Evolutionary conservation across 2,888 invertebrate genomes (phyloP), one percentile per base, ranked within the genome.

Genomic region (Eubasilissa splendida): DNA sequence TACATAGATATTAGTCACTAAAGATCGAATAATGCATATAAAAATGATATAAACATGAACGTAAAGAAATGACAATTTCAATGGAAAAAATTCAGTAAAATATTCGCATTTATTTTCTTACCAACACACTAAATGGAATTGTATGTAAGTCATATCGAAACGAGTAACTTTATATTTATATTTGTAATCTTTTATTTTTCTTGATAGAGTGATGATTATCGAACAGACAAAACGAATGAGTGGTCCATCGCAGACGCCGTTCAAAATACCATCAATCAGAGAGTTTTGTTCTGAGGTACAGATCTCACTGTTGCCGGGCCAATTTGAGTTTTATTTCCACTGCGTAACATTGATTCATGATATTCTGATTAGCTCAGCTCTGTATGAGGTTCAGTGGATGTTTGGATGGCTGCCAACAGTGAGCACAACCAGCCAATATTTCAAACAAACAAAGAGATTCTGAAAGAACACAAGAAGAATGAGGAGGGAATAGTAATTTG

Each of bases 401-500:
- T 10, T 33, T 63, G 63, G 63, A 63, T 1, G 33, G 33, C 33
- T 33, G 63, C 63, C 63, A 63, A 63, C 31, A 22, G 10, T 7
- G 42, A 33, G 31, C 42, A 33, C 31, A 31, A 63, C 3, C 63
- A 63, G 63, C 33, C 63, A 63, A 63, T 63, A 63, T 63, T 63
- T 63, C 33, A 42, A 42, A 63, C 63, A 63, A 63, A 63, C 63
- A 63, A 63, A 63, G 63, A 42, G 42, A 33, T 12, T 63, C 33
- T 63, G 63, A 63, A 31, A 63, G 63, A 42, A 42, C 42, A 42
- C 42, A 42, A 42, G 42, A 42, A 42, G 42, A 5, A 42, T 42
- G 42, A 42, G 42, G 42, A 42, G 42, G 42, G 42, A 42, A 42
- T 42, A 7, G 42, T 42, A 42, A 42, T 42, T 7, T 42, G 4